Conservation (phyloP, 1,140 invertebrate genomes). For the Sinonovacula constricta region DNA sequence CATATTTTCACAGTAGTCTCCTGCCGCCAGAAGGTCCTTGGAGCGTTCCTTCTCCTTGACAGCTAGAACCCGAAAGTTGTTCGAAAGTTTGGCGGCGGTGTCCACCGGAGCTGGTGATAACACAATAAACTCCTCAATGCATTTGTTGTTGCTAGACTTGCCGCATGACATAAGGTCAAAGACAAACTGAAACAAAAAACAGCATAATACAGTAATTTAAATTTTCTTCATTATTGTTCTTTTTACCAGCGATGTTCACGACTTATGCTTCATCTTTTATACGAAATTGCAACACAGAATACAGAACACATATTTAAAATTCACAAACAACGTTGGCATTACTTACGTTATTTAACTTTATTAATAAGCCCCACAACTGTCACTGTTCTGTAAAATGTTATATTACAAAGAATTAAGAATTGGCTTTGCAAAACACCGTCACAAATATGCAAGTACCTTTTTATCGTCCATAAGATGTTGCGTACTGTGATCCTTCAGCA, state of each 20-base stretch:
- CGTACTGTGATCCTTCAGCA: slow-evolving; percentile 98
- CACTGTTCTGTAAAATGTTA: too few relatives aligned
- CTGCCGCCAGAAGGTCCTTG: slow-evolving; percentile 95
- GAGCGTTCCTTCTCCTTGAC: slow-evolving; percentile 96
- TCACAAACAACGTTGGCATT: too few relatives aligned
- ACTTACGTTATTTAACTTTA: too few relatives aligned
- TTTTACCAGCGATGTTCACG: too few relatives aligned
- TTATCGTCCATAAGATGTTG: slow-evolving; percentile 98
- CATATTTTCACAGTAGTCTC: slow-evolving; percentile 97
- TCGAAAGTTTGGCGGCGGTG: slow-evolving; percentile 97
- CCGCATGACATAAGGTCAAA: slow-evolving; percentile 99
- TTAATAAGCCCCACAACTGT: too few relatives aligned
- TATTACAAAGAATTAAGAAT: too few relatives aligned
- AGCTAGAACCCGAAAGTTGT: slow-evolving; percentile 87
- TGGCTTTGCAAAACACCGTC: too few relatives aligned
- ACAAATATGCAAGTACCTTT: slow-evolving; percentile 82
- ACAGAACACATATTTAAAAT: too few relatives aligned
- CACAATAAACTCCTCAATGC: slow-evolving; percentile 97
- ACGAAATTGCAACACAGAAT: too few relatives aligned
- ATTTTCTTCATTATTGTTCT: too few relatives aligned
- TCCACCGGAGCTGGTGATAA: slow-evolving; percentile 98
- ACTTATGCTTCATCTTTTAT: too few relatives aligned
- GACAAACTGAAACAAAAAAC: slow-evolving; percentile 87
- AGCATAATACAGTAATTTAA: too few relatives aligned
- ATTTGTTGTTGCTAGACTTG: slow-evolving; percentile 96